Evolutionary conservation across 2,888 invertebrate genomes (phyloP).

Genomic region (Salticus scenicus): DNA sequence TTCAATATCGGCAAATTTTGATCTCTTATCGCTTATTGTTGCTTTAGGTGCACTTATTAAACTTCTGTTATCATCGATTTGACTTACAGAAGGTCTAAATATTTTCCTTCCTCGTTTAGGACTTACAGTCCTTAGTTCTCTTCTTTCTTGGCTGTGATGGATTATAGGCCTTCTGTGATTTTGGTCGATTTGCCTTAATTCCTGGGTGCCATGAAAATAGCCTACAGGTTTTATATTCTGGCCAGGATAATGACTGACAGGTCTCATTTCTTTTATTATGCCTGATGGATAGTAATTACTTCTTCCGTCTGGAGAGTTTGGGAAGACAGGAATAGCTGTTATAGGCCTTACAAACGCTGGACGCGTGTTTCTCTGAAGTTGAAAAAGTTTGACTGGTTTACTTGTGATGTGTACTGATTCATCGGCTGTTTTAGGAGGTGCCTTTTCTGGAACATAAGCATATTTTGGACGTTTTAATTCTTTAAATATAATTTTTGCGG

Average conservation of each 20-base stretch:
- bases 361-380: background rate
- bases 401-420: background rate
- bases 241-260: background rate
- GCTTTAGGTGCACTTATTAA: background rate
- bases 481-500: background rate
- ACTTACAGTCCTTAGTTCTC: no score
- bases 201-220: background rate
- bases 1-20: slow-evolving; percentile 37
- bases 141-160: no score
- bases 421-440: background rate
- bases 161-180: background rate
- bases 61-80: background rate
- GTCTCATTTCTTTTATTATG: no score
- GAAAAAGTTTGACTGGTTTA: background rate
- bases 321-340: background rate
- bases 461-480: background rate
- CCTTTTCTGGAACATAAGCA: background rate
- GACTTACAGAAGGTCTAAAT: no score
- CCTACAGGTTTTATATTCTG: background rate
- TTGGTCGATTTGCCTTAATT: background rate
- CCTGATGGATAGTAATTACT: no score
- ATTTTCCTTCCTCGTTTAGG: no score
- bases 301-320: no score
- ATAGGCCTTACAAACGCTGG: background rate
- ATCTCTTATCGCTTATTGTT: background rate